phyloP scores from a whole-genome alignment of 2,888 invertebrate genomes.

The Apodemia zela region DNA sequence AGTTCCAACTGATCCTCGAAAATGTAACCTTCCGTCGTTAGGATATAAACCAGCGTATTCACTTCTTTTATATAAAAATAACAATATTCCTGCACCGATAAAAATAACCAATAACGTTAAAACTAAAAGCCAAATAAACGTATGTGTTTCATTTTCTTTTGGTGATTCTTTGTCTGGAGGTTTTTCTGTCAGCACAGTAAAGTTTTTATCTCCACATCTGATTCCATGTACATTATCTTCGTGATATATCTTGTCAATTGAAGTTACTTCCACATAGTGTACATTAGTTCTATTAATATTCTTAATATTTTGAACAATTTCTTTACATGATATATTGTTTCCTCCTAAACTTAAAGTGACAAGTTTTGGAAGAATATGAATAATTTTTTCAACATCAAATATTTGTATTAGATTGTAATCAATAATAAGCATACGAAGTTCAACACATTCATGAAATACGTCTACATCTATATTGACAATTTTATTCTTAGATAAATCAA shows the following conservation, averaged over 20 bases:
- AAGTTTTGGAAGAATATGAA: slow-evolving; percentile 47
- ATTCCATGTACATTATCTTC: slow-evolving; percentile 71
- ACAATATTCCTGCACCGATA: background rate
- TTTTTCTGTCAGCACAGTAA: slow-evolving; percentile 25
- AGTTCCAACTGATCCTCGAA: no score
- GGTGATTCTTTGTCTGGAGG: slow-evolving; percentile 7
- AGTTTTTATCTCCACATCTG: slow-evolving; percentile 50
- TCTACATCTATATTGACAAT: slow-evolving; percentile 52
- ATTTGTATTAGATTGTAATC: slow-evolving; percentile 60
- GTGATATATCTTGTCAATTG: slow-evolving; percentile 61
- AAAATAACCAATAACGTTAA: background rate
- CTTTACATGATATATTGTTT: slow-evolving; percentile 61
- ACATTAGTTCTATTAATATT: slow-evolving; percentile 39
- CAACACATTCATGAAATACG: slow-evolving; percentile 61
- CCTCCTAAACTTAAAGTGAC: slow-evolving; percentile 59
- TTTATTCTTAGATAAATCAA: slow-evolving; percentile 62
- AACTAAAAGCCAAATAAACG: background rate
- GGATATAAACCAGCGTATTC: background rate
- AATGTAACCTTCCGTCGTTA: background rate
- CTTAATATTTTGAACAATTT: slow-evolving; percentile 52
- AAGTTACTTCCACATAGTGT: slow-evolving; percentile 53
- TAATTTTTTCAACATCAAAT: slow-evolving; percentile 55
- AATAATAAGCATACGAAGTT: slow-evolving; percentile 53
- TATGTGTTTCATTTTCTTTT: background rate
- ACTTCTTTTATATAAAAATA: background rate